Evolutionary conservation across 2,113 vertebrate genomes (phyloP).

Genomic region (Xenopus laevis): DNA sequence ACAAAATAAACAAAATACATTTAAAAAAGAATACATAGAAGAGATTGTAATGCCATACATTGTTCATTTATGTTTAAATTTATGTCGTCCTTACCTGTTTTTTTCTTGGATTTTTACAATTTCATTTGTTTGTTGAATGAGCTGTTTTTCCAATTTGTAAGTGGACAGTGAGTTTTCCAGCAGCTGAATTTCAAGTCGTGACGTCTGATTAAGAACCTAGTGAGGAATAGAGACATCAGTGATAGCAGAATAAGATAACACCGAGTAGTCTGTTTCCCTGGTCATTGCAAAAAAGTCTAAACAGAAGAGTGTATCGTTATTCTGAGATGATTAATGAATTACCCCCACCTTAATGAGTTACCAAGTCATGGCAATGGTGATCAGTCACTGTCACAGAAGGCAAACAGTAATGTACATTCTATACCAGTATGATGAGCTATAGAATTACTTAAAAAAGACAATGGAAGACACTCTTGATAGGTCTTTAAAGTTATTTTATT

Average conservation of each 20-base stretch:
- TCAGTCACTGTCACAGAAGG: too few relatives aligned
- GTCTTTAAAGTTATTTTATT: too few relatives aligned
- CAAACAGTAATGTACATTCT: too few relatives aligned
- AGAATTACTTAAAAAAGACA: too few relatives aligned
- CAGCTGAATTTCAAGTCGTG: conserved; percentile 94
- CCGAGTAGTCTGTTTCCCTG: not conserved
- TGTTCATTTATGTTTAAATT: too few relatives aligned
- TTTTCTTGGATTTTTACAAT: conserved; percentile 95
- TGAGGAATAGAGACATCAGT: conserved; percentile 47
- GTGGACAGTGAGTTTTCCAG: conserved; percentile 95
- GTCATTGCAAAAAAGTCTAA: not conserved
- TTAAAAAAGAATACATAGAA: too few relatives aligned
- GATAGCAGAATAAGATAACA: not conserved
- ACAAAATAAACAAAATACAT: too few relatives aligned
- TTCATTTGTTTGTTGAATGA: conserved; percentile 92
- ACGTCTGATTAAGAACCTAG: conserved; percentile 96
- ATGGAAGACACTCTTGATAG: too few relatives aligned
- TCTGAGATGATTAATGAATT: too few relatives aligned
- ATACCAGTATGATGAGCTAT: too few relatives aligned
- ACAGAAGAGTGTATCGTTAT: not conserved
- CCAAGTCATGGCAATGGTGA: not conserved
- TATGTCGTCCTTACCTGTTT: conserved; percentile 73
- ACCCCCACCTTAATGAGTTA: not conserved
- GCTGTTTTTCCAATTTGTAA: conserved; percentile 91
- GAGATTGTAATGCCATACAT: too few relatives aligned